Evolutionary conservation across 2,888 invertebrate species (phyloP), one percentile per base, ranked within the genome.

Genomic region (Anodontia alba): DNA sequence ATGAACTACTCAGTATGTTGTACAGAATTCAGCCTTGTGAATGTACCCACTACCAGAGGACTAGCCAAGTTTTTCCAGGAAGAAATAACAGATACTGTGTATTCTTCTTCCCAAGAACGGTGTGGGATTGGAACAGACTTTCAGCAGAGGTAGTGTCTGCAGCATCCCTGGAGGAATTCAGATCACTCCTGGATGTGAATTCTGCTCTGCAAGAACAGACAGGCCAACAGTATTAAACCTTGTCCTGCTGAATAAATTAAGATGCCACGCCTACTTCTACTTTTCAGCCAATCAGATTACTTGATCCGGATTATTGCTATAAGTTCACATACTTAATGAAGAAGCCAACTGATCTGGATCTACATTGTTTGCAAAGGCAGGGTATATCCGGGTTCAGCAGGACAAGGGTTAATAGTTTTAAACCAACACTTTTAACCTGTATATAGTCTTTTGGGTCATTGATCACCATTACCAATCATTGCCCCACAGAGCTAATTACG

Each of bases 131-230:
- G 49, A 49, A 49, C 57, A 57, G 17, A 26, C 57, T 57, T 29
- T 29, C 23, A 57, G 29, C 26, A 17, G 57, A 57, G 29, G 57
- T 29, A 57, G 57, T 57, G 29, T 57, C 57, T 29, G 57, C 57
- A 8, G 57, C 57, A 57, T 26, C 57, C 57, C 57, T 57, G 57
- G 57, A 57, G 57, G 57, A 57, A 57, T 57, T 57, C 57, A 57
- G 57, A 26, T 57, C 57, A 57, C 57, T 57, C 57, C 57, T 57
- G 26, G 23, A 29, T 23, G 7, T 29, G 23, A 26, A n/a, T 26
- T 57, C 57, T 57, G 57, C 57, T 57, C 57, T 29, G 29, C 29
- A 57, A 57, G 2, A 57, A 57, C 57, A 57, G 57, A 57, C 29
- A 57, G n/a, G n/a, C n/a, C n/a, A n/a, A n/a, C n/a, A n/a, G n/a